Evolutionary conservation across 2,113 vertebrate species (phyloP), one percentile per base, ranked within the genome.

Genomic region (Salminus brasiliensis): DNA sequence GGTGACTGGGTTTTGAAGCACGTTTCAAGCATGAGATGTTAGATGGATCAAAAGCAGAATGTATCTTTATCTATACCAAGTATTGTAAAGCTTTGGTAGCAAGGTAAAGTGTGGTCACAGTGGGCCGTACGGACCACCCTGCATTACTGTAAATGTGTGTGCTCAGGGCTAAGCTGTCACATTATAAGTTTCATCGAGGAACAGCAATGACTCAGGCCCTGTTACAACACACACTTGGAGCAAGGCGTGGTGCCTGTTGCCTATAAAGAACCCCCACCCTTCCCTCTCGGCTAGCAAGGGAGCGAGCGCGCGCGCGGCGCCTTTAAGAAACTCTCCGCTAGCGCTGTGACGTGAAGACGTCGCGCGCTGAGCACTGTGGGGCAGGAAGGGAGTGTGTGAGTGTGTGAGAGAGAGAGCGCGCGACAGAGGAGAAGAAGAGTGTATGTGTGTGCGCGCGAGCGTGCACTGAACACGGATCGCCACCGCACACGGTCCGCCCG

Each of bases 281-380:
- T 32, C 53, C n/a, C 55, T 60, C 30, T 18, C 39, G 41, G 41
- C n/a, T n/a, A n/a, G n/a, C n/a, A n/a, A n/a, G n/a, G n/a, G 29
- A n/a, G 23, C 30, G 87, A 27, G 75, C 53, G 83, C 29, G 62
- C 66, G 78, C 81, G 80, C 90, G 92, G 92, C 85, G 83, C 90
- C 93, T 94, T 94, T 93, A 93, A 90, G 67, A 78, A 76, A 76
- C 62, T 75, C 65, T 25, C 63, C n/a, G 66, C 55, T 47, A 30
- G 34, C n/a, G 43, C 72, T 68, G 87, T 91, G 90, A 91, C 91
- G 92, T 85, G 13, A 21, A 39, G 72, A 88, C 90, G 90, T 87
- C 80, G 91, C 91, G 87, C 88, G 85, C 79, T 57, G 45, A 47
- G 43, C 70, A 77, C 78, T 72, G 89, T 85, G 84, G 66, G 86